Percentiles rank a stretch among this genome's conserved stretches.
phyloP scores from a whole-genome alignment of 2,888 invertebrate species.

The Eupithecia centaureata region DNA sequence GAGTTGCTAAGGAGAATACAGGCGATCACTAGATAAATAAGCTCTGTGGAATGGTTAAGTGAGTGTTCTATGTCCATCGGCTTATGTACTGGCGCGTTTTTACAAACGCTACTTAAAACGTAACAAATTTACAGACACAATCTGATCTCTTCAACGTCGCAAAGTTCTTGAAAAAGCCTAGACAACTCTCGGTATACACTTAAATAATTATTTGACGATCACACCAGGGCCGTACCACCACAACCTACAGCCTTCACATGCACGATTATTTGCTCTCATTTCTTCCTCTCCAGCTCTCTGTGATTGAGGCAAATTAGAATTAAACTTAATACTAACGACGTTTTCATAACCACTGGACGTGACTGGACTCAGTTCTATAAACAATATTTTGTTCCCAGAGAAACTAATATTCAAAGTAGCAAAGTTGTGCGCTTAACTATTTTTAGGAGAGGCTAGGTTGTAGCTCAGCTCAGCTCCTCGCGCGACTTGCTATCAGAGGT shows the following conservation, averaged over 20 bases:
- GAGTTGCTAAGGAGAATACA: too few species aligned
- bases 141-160: too few species aligned
- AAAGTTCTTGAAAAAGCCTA: too few species aligned
- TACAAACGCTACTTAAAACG: too few species aligned
- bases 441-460: constrained; percentile 33
- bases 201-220: too few species aligned
- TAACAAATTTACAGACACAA: too few species aligned
- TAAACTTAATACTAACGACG: not conserved
- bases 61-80: too few species aligned
- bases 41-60: too few species aligned
- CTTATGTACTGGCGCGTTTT: too few species aligned
- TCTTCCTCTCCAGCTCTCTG: not conserved
- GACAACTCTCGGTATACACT: too few species aligned
- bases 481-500: constrained; percentile 13
- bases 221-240: too few species aligned
- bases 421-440: constrained; percentile 34
- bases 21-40: too few species aligned
- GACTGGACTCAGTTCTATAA: constrained; percentile 15
- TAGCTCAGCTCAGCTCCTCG: constrained; percentile 6
- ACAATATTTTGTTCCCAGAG: constrained; percentile 19
- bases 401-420: constrained; percentile 40
- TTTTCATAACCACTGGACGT: not conserved
- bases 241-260: not conserved
- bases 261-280: not conserved
- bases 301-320: not conserved